A percentile compares a stretch with the other conserved stretches of the same genome.
Evolutionary conservation across 2,113 vertebrate species (phyloP).

Genomic region (Petroica traversi): DNA sequence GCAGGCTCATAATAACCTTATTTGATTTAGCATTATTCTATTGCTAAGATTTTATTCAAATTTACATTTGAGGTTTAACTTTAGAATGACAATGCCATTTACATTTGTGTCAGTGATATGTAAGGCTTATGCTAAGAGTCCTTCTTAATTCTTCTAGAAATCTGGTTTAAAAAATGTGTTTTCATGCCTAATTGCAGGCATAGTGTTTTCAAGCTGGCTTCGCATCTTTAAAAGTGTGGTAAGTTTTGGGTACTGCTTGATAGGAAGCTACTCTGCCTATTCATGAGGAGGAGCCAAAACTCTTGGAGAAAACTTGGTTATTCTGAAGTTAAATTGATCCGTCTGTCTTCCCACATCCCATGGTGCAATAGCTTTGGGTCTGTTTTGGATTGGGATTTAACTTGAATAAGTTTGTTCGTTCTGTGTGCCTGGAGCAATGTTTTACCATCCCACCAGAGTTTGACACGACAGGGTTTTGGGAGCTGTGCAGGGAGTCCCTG

Average conservation of each 20-base stretch:
- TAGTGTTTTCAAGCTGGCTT: background rate
- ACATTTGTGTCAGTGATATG: background rate
- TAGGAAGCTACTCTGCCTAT: background rate
- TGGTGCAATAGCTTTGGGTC: background rate
- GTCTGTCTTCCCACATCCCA: background rate
- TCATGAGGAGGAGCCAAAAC: background rate
- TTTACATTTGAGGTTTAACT: background rate
- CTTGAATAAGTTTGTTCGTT: background rate
- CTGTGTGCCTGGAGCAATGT: background rate
- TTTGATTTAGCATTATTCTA: background rate
- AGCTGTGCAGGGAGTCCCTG: background rate
- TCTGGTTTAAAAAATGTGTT: background rate
- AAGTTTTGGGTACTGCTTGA: background rate
- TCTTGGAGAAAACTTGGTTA: background rate
- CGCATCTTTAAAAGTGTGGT: background rate
- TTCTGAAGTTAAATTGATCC: background rate
- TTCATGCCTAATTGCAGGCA: background rate
- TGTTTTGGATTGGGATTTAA: background rate
- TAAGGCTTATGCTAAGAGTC: background rate
- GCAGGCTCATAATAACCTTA: background rate
- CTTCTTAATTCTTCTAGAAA: background rate
- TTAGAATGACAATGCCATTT: background rate
- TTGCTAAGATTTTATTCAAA: background rate
- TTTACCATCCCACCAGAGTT: background rate
- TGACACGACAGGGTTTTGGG: background rate